A percentile compares a stretch with the other conserved stretches of the same genome.
Conservation (phyloP, 2,113 vertebrate genomes). For the Scartelaos histophorus region DNA sequence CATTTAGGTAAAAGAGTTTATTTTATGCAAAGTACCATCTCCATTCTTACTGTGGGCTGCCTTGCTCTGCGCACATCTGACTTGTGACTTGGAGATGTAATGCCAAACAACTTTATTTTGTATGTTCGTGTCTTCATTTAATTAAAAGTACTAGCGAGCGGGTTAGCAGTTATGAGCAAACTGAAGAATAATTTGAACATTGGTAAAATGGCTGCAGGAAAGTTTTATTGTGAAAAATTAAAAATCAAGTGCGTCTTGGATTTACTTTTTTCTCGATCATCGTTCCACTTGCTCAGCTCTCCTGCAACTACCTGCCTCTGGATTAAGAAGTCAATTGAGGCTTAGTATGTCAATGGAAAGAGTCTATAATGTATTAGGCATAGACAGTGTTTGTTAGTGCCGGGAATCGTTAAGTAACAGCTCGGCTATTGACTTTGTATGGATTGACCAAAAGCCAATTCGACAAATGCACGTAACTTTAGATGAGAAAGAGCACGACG, state of each 20-base stretch:
- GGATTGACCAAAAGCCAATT: slow-evolving; percentile 4
- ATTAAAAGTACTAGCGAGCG: too few species aligned
- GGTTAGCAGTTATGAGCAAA: too few species aligned
- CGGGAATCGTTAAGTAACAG: slow-evolving; percentile 8
- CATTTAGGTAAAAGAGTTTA: too few species aligned
- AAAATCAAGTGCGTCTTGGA: background rate
- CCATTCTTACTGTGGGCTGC: too few species aligned
- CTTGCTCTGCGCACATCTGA: too few species aligned
- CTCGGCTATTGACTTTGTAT: slow-evolving; percentile 43
- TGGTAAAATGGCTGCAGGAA: background rate
- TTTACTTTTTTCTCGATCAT: background rate
- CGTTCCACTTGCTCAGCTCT: slow-evolving; percentile 20
- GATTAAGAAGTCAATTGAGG: slow-evolving; percentile 44
- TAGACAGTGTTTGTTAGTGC: slow-evolving; percentile 14
- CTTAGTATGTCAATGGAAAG: slow-evolving; percentile 31
- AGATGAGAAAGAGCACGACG: background rate
- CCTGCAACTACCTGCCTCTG: slow-evolving; percentile 30
- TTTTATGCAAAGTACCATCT: too few species aligned
- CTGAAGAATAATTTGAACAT: too few species aligned
- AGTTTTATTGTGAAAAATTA: background rate
- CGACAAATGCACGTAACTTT: slow-evolving; percentile 1
- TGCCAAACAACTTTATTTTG: too few species aligned
- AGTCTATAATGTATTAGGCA: slow-evolving; percentile 15
- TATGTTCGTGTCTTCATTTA: too few species aligned
- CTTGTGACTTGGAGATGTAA: too few species aligned